Percentiles rank a stretch among this genome's conserved stretches.
Evolutionary conservation across 2,797 vertebrate species (phyloP).

Genomic region (Lindbergichthys nudifrons): DNA sequence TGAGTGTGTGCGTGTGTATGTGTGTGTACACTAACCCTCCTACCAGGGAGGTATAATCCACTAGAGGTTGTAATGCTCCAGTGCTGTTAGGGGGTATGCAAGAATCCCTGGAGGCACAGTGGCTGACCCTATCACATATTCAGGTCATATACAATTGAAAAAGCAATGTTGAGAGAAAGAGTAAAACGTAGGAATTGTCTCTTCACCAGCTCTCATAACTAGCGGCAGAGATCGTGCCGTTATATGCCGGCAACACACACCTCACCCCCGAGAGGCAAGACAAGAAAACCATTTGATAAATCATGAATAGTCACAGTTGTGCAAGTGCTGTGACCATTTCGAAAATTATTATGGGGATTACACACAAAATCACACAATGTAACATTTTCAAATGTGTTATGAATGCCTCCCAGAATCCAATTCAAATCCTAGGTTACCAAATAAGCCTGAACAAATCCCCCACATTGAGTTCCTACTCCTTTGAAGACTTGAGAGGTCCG

Average conservation of each 20-base stretch:
- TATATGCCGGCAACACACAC: conserved; percentile 66
- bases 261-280: conserved; percentile 78
- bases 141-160: conserved; percentile 67
- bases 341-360: conserved; percentile 88
- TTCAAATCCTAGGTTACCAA: conserved; percentile 89
- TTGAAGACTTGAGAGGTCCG: conserved; percentile 86
- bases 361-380: conserved; percentile 87
- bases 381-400: conserved; percentile 88
- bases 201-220: conserved; percentile 25
- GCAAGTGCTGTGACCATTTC: conserved; percentile 81
- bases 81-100: conserved; percentile 52
- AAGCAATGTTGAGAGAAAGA: conserved; percentile 48
- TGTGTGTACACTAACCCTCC: conserved; percentile 44
- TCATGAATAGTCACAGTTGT: conserved; percentile 84
- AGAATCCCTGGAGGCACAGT: conserved; percentile 59
- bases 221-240: conserved; percentile 23
- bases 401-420: conserved; percentile 88
- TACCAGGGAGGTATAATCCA: conserved; percentile 72
- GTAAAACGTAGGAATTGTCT: conserved; percentile 48
- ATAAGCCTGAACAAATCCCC: conserved; percentile 90
- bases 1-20: conserved; percentile 39
- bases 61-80: conserved; percentile 61
- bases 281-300: conserved; percentile 82
- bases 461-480: conserved; percentile 85
- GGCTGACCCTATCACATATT: conserved; percentile 68